Conservation (phyloP, 2,113 vertebrate species). For the Aplodontia rufa region DNA sequence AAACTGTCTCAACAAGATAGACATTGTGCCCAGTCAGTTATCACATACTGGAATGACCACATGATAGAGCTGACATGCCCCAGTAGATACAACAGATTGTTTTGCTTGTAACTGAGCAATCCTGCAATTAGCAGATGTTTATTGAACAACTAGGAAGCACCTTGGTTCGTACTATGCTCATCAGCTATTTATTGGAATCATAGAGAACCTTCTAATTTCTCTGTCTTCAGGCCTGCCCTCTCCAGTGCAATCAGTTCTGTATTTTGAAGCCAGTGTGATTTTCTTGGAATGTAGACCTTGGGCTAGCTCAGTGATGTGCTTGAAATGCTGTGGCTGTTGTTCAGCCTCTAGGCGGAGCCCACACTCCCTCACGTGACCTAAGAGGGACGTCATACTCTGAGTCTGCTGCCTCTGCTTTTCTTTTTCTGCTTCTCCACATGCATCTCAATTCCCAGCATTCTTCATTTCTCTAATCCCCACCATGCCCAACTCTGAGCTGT, state of each 20-base stretch:
- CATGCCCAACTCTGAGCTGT: not conserved
- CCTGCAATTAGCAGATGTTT: conserved; percentile 70
- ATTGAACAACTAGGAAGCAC: conserved; percentile 49
- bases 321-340: conserved; percentile 7
- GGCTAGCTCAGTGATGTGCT: not conserved
- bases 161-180: conserved; percentile 15
- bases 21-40: not conserved
- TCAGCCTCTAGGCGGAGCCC: not conserved
- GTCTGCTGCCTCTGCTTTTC: not conserved
- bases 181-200: conserved; percentile 44
- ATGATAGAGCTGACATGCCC: conserved; percentile 54
- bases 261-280: not conserved
- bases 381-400: not conserved
- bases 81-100: conserved; percentile 55
- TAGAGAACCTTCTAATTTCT: not conserved
- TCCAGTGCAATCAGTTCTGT: conserved; percentile 53
- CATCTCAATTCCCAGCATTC: not conserved
- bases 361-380: not conserved
- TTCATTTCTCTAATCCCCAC: not conserved
- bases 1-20: not conserved
- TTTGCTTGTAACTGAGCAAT: conserved; percentile 67
- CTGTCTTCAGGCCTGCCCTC: conserved; percentile 18
- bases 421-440: not conserved
- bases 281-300: conserved; percentile 46
- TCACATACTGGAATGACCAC: not conserved